Conservation (phyloP, 2,797 vertebrate species). For the Anas capensis region DNA sequence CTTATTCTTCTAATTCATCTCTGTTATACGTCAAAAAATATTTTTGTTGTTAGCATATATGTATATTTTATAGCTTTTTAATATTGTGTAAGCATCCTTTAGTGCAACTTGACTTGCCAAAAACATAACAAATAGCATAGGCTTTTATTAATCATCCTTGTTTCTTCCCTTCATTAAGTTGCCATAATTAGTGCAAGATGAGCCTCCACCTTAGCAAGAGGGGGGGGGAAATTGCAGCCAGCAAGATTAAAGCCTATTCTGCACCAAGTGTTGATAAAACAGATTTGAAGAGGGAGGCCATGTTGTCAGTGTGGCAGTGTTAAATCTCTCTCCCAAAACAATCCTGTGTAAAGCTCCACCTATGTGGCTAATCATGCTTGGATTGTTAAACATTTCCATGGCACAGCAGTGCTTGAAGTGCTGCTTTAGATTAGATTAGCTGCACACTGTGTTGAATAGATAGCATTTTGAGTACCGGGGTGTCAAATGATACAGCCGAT, state of each 20-base stretch:
- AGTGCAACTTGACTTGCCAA: not conserved
- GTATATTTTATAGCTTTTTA: not conserved
- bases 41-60: not conserved
- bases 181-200: not conserved
- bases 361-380: slow-evolving; percentile 73
- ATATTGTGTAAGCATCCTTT: not conserved
- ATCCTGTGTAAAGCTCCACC: slow-evolving; percentile 59
- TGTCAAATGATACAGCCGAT: slow-evolving; percentile 64
- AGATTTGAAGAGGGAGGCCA: slow-evolving; percentile 50
- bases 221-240: not conserved
- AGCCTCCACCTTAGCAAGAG: not conserved
- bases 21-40: not conserved
- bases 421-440: slow-evolving; percentile 77
- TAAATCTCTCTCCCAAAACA: slow-evolving; percentile 61
- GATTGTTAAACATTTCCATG: slow-evolving; percentile 63
- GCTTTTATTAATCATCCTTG: not conserved
- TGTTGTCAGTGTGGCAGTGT: slow-evolving; percentile 18
- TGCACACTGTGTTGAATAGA: slow-evolving; percentile 74
- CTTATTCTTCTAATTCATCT: not conserved
- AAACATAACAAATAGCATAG: not conserved
- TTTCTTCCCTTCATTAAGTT: not conserved
- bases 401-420: slow-evolving; percentile 55
- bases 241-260: not conserved
- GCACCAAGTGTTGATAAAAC: slow-evolving; percentile 15
- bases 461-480: slow-evolving; percentile 53